phyloP scores from a whole-genome alignment of 2,888 invertebrate species.

The Rhagonycha fulva region DNA sequence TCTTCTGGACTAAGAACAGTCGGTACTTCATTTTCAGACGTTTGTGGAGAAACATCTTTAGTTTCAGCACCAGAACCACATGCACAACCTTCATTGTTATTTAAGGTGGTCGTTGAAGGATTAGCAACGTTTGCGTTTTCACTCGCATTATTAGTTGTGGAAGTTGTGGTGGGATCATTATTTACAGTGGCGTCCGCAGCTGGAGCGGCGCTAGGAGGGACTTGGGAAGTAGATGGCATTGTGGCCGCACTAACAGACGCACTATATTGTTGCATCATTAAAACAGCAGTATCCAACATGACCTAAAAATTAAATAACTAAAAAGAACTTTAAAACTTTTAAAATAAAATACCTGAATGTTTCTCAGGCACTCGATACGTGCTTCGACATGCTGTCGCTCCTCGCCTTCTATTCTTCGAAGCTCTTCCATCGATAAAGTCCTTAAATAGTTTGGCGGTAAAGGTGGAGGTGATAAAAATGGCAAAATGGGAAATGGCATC shows the following conservation, averaged over 20 bases:
- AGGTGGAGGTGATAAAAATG: constrained; percentile 71
- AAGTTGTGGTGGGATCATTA: not conserved
- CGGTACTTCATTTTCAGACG: constrained; percentile 12
- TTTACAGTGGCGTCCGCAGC: constrained; percentile 3
- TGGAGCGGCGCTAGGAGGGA: constrained; percentile 10
- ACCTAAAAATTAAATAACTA: constrained; percentile 63
- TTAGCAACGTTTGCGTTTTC: not conserved
- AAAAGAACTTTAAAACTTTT: not conserved
- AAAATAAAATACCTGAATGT: constrained; percentile 60
- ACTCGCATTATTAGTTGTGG: constrained; percentile 1
- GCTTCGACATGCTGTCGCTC: constrained; percentile 89
- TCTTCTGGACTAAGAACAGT: constrained; percentile 56
- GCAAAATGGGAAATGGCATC: constrained; percentile 59
- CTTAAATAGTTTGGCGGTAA: constrained; percentile 77
- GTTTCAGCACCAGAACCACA: constrained; percentile 6
- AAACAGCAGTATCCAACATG: constrained; percentile 89
- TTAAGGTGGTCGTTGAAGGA: constrained; percentile 3
- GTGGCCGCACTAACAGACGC: constrained; percentile 61
- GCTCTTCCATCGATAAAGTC: constrained; percentile 79
- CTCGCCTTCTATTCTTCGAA: constrained; percentile 86
- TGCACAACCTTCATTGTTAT: not conserved
- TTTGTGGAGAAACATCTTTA: constrained; percentile 7
- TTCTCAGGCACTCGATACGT: constrained; percentile 77
- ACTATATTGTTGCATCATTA: constrained; percentile 94
- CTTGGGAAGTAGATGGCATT: constrained; percentile 32